Percentiles rank a stretch among this genome's conserved stretches.
Evolutionary conservation across 2,113 vertebrate species (phyloP).

Genomic region (Dascyllus trimaculatus): DNA sequence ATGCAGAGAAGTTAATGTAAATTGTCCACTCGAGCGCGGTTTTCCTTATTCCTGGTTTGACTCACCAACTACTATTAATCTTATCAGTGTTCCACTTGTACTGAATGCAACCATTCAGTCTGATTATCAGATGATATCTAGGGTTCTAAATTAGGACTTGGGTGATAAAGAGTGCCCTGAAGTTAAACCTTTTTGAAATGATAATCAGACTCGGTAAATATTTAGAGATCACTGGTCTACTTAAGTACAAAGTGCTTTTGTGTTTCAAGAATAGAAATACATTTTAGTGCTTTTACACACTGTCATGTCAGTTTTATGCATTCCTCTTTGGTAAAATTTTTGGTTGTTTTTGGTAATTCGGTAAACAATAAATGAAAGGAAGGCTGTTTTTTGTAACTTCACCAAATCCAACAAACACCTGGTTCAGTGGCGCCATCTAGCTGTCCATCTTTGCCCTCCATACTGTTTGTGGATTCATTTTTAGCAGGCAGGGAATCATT

Average conservation of each 20-base stretch:
- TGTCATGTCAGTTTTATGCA: no score
- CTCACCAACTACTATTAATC: conserved; percentile 30
- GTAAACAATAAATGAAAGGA: no score
- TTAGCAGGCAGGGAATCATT: no score
- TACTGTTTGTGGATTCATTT: not conserved
- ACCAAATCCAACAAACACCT: no score
- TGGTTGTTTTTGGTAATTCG: no score
- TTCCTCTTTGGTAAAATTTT: no score
- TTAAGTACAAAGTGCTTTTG: not conserved
- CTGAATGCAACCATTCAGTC: conserved; percentile 20
- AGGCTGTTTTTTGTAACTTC: no score
- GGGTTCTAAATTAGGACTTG: conserved; percentile 5
- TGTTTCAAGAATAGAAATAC: not conserved
- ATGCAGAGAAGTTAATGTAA: conserved; percentile 21
- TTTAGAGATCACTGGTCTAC: not conserved
- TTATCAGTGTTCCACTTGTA: conserved; percentile 37
- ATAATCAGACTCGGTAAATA: not conserved
- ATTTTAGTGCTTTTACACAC: no score
- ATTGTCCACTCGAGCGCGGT: not conserved
- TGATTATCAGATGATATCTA: conserved; percentile 37
- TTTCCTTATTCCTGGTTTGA: conserved; percentile 70
- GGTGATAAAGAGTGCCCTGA: not conserved
- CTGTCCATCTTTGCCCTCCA: not conserved
- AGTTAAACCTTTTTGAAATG: not conserved
- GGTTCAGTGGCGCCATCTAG: conserved; percentile 61